Conservation (phyloP, 92 coral and sea anemone genomes). For the Phenganax marumi region DNA sequence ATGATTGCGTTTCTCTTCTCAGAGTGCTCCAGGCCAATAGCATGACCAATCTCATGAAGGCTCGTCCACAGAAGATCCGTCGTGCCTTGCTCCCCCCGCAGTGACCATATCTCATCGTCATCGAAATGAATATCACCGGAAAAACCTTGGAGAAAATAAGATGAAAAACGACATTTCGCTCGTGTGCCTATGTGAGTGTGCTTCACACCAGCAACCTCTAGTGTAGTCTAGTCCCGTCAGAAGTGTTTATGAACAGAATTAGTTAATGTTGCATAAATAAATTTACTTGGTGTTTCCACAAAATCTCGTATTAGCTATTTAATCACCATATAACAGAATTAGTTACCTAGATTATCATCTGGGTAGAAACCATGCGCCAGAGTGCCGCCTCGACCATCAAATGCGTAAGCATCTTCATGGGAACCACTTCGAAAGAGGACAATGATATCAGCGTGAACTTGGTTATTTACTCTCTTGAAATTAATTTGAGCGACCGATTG, state of each 20-base stretch:
- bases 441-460: conserved; percentile 21
- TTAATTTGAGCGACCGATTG: not conserved
- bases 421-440: not conserved
- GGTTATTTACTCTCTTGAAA: conserved; percentile 14
- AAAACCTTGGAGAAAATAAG: conserved; percentile 46
- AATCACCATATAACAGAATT: no score
- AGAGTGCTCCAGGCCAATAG: conserved; percentile 88
- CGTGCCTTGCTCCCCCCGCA: conserved; percentile 53
- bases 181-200: no score
- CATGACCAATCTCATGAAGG: conserved; percentile 91
- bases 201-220: no score
- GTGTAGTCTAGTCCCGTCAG: no score
- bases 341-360: not conserved
- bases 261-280: no score
- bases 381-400: conserved; percentile 33
- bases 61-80: conserved; percentile 79
- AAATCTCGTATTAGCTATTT: no score
- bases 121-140: conserved; percentile 93
- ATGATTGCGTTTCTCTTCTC: conserved; percentile 61
- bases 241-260: no score
- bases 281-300: no score
- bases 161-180: no score
- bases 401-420: conserved; percentile 13
- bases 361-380: conserved; percentile 37
- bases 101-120: conserved; percentile 74